Base-by-base conservation (phyloP, 1,140 invertebrate species). In the Drosophila bocki region DNA sequence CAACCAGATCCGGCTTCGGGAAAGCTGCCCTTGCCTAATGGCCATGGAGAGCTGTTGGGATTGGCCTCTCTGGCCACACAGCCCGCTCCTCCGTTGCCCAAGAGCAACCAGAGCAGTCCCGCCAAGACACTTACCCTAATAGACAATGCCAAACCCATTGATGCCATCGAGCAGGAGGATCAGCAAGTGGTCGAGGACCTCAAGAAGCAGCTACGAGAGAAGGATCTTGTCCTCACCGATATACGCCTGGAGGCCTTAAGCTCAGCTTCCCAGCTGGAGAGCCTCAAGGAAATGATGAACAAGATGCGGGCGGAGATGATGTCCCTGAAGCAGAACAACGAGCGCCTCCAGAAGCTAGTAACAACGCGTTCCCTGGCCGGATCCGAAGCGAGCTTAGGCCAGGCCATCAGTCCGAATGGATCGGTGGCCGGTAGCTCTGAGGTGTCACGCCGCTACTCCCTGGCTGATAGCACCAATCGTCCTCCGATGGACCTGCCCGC, bases 251-350 rank as follows among this genome's bases (percentile, higher is more conserved):
- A 99, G 93, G 98, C 99, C 3, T 93, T 99, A 12, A 98, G 97
- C 76, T 99, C 98, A 0, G 98, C 98, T 4, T 98, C 99, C 94
- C 98, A 99, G 93, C 94, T 99, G 41, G 98, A 99, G 93, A 98
- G 97, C 69, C 94, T 99, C 1, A 98, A 98, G 92, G 98, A 99
- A 91, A 98, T 97, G 42, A 97, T 99, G 86, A 98, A 96, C 84
- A 98, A 98, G 93, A 98, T 99, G 98, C 96, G 97, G 93, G 96
- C 96, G 92, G 98, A 99, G 94, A 99, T 99, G 98, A 94, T 98
- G 79, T 98, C 97, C 82, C 93, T 99, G 78, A 99, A 99, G 92
- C 98, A 99, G 87, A 99, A 99, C 92, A 99, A 99, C 93, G 98
- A 99, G 85, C 95, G 98, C 39, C 94, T 99, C 1, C 98, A 99